Conservation (phyloP, 2,888 invertebrate genomes). For the Cataglyphis livida region DNA sequence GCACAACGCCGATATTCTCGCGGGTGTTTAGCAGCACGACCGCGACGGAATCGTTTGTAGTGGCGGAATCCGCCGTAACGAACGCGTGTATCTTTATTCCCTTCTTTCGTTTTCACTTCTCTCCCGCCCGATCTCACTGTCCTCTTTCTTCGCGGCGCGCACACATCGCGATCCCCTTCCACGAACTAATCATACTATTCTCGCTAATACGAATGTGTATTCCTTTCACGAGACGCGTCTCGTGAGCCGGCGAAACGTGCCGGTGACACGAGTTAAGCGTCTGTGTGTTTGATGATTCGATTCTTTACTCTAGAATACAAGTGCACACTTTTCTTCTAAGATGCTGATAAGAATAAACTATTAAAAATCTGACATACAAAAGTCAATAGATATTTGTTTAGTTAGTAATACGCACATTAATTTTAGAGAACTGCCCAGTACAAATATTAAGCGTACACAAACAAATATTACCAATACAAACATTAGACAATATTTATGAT, state of each 20-base stretch:
- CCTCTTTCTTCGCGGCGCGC: conserved; percentile 42
- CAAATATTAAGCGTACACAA: background rate
- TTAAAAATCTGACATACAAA: background rate
- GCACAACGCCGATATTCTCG: too few relatives aligned
- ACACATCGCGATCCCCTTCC: conserved; percentile 43
- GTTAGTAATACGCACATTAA: background rate
- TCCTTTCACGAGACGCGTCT: conserved; percentile 56
- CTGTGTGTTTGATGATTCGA: background rate
- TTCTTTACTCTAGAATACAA: background rate
- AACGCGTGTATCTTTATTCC: conserved; percentile 58
- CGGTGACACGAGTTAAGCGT: conserved; percentile 32
- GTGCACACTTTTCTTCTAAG: too few relatives aligned
- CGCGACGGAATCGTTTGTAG: too few relatives aligned
- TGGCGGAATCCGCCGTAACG: conserved; percentile 33
- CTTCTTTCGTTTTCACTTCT: background rate
- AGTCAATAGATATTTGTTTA: background rate
- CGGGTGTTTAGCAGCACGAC: too few relatives aligned
- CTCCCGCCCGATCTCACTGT: conserved; percentile 14
- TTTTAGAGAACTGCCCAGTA: background rate
- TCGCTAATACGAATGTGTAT: conserved; percentile 32
- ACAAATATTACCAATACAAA: background rate
- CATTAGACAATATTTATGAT: background rate
- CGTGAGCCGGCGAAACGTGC: conserved; percentile 68
- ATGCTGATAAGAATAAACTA: background rate
- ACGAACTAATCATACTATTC: conserved; percentile 56